Percentiles rank a stretch among this genome's conserved stretches.
phyloP scores from a whole-genome alignment of 2,888 invertebrate genomes.

The Nomada goodeniana region DNA sequence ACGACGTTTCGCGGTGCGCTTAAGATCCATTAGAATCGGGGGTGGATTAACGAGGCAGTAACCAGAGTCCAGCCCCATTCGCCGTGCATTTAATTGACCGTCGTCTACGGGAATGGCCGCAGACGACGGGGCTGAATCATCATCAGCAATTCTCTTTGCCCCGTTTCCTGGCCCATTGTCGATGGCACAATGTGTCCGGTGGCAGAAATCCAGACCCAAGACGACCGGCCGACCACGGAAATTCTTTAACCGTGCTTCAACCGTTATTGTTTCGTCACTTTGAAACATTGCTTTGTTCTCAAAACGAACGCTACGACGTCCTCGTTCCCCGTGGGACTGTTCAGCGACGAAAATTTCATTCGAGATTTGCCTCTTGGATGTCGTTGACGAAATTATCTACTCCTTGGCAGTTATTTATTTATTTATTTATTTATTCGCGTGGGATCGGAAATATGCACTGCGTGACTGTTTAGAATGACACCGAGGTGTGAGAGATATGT shows the following conservation, averaged over 20 bases:
- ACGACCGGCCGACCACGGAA: background rate
- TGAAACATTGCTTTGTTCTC: background rate
- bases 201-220: slow-evolving; percentile 4
- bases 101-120: slow-evolving; percentile 45
- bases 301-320: background rate
- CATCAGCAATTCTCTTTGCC: slow-evolving; percentile 37
- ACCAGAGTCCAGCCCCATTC: slow-evolving; percentile 52
- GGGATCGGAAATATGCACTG: too few relatives aligned
- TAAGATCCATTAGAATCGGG: slow-evolving; percentile 64
- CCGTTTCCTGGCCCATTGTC: slow-evolving; percentile 33
- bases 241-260: background rate
- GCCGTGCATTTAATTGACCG: slow-evolving; percentile 62
- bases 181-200: slow-evolving; percentile 10
- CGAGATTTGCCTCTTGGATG: too few relatives aligned
- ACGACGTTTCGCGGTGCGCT: slow-evolving; percentile 54
- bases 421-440: too few relatives aligned
- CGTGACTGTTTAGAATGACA: too few relatives aligned
- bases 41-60: slow-evolving; percentile 62
- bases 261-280: slow-evolving; percentile 12
- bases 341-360: background rate
- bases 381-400: too few relatives aligned
- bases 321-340: background rate
- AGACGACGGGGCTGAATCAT: slow-evolving; percentile 56
- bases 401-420: too few relatives aligned
- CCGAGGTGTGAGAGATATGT: too few relatives aligned